Evolutionary conservation across 2,113 vertebrate genomes (phyloP).

Genomic region (Pseudonaja textilis): DNA sequence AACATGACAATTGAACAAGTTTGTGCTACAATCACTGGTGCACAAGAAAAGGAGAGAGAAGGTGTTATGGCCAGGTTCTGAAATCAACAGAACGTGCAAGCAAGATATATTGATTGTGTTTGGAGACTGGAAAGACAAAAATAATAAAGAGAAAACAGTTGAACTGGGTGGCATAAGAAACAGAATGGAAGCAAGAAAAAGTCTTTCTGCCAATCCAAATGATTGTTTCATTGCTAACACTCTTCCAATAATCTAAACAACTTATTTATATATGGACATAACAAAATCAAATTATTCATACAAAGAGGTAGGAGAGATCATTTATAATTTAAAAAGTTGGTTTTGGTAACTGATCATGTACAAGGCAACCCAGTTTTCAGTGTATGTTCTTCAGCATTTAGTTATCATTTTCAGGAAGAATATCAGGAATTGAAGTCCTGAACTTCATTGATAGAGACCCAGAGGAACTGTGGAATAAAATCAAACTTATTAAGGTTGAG

Average conservation of each 20-base stretch:
- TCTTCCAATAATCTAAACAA: not conserved
- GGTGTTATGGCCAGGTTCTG: not conserved
- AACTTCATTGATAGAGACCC: not conserved
- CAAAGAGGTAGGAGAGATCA: not conserved
- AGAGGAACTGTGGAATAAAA: not conserved
- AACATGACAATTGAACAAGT: not conserved
- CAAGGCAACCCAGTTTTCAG: not conserved
- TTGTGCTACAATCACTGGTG: not conserved
- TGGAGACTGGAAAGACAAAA: not conserved
- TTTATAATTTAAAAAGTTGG: not conserved
- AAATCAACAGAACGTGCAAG: not conserved
- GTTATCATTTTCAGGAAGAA: not conserved
- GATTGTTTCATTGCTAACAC: not conserved
- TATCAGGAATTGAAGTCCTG: not conserved
- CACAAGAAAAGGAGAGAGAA: not conserved
- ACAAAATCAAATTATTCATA: not conserved
- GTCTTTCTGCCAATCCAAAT: not conserved
- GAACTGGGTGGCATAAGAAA: not conserved
- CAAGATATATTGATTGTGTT: not conserved
- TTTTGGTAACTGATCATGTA: not conserved
- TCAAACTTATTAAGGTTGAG: not conserved
- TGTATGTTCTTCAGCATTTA: not conserved
- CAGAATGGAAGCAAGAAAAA: not conserved
- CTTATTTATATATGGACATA: not conserved
- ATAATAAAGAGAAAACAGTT: not conserved